A percentile compares a stretch with the other conserved stretches of the same genome.
Evolutionary conservation across 1,140 invertebrate species (phyloP).

Genomic region (Drosophila grimshawi): DNA sequence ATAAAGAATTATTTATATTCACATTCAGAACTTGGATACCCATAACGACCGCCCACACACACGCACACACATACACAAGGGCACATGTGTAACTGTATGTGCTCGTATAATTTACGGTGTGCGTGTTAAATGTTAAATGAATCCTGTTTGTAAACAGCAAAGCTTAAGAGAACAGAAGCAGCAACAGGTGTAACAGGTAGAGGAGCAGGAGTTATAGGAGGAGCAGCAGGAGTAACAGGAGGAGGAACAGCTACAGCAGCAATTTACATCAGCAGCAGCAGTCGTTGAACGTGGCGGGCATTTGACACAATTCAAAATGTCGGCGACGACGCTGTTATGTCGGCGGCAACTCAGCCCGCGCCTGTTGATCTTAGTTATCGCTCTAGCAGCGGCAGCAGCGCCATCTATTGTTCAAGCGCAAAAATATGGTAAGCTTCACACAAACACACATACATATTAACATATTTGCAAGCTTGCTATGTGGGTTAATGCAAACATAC

Average conservation of each 20-base stretch:
- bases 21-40: constrained; percentile 17
- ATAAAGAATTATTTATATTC: background rate
- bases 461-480: background rate
- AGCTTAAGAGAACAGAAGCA: too few species aligned
- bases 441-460: too few species aligned
- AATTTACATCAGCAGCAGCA: background rate
- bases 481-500: too few species aligned
- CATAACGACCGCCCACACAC: background rate
- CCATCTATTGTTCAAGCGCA: background rate
- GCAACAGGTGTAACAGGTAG: too few species aligned
- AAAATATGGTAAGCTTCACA: constrained; percentile 11
- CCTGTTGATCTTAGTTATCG: background rate
- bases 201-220: too few species aligned
- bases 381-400: background rate
- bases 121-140: too few species aligned
- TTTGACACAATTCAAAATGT: constrained; percentile 1
- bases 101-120: too few species aligned
- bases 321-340: background rate
- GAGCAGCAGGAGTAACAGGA: too few species aligned
- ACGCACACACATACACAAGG: background rate
- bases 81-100: too few species aligned
- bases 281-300: background rate
- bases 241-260: background rate
- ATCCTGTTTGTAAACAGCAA: too few species aligned
- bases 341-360: background rate